Conservation (phyloP, 2,888 invertebrate species). For the Lasiommata megera region DNA sequence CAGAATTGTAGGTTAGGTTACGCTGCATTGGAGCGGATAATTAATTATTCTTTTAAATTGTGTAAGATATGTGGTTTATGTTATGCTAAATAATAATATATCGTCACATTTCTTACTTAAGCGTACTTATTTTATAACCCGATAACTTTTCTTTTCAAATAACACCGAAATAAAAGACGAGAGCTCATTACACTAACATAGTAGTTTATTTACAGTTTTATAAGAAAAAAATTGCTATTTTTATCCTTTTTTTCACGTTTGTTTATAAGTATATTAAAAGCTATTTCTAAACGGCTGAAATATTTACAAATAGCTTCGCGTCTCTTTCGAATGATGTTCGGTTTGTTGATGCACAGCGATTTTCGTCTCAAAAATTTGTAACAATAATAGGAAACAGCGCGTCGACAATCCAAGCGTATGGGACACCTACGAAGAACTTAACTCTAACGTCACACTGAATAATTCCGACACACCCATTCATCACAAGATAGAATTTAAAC, state of each 20-base stretch:
- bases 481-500: constrained; percentile 66
- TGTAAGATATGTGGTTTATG: too few relatives aligned
- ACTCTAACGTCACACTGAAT: constrained; percentile 53
- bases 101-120: too few relatives aligned
- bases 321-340: constrained; percentile 35
- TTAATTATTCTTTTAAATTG: too few relatives aligned
- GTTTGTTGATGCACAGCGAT: constrained; percentile 44
- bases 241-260: constrained; percentile 59
- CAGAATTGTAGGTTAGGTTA: too few relatives aligned
- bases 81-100: too few relatives aligned
- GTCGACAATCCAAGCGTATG: constrained; percentile 44
- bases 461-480: constrained; percentile 47
- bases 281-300: constrained; percentile 64
- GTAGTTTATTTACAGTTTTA: constrained; percentile 74
- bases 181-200: constrained; percentile 64
- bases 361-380: constrained; percentile 41
- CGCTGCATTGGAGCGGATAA: too few relatives aligned
- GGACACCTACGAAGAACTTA: constrained; percentile 46
- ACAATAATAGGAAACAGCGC: constrained; percentile 38
- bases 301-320: constrained; percentile 72
- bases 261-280: constrained; percentile 58
- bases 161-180: constrained; percentile 40
- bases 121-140: neutral
- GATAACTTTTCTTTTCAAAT: neutral
- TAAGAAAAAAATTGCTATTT: constrained; percentile 71